A percentile compares a stretch with the other conserved stretches of the same genome.
Evolutionary conservation across 1,140 invertebrate genomes (phyloP).

Genomic region (Olivierus martensii): DNA sequence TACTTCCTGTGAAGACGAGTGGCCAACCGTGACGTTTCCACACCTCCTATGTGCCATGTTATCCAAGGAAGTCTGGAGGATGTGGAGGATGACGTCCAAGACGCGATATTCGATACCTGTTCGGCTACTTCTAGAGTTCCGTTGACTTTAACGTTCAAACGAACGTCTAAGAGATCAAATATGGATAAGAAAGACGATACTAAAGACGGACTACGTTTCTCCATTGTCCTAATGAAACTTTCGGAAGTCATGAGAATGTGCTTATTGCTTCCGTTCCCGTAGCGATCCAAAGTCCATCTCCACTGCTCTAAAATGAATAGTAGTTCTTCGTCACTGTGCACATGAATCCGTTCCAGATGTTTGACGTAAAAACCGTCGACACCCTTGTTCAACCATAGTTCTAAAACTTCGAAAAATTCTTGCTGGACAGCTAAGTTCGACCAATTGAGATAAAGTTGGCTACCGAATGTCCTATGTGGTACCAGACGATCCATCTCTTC

Average conservation of each 20-base stretch:
- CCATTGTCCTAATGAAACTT: constrained; percentile 31
- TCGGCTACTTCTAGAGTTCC: constrained; percentile 4
- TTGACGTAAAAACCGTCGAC: constrained; percentile 71
- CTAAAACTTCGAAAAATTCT: constrained; percentile 32
- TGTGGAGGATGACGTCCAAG: not conserved
- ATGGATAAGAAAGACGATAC: constrained; percentile 40
- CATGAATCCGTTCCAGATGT: constrained; percentile 40
- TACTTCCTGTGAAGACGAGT: constrained; percentile 37
- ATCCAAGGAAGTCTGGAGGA: constrained; percentile 23
- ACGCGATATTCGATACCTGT: not conserved
- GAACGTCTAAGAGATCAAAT: constrained; percentile 54
- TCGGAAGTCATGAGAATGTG: constrained; percentile 51
- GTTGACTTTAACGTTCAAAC: constrained; percentile 35
- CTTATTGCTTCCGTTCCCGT: constrained; percentile 19
- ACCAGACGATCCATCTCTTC: too few species aligned
- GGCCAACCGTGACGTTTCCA: constrained; percentile 40
- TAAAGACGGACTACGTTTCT: constrained; percentile 21
- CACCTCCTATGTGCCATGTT: constrained; percentile 54
- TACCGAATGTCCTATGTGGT: constrained; percentile 10
- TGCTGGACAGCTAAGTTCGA: constrained; percentile 10
- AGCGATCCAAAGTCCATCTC: constrained; percentile 40
- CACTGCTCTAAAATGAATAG: constrained; percentile 34
- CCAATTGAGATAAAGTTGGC: constrained; percentile 17
- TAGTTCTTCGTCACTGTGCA: constrained; percentile 28
- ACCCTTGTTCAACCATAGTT: constrained; percentile 46